Base-by-base conservation (phyloP, 92 coral and sea anemone genomes). In the Phenganax subtilis region DNA sequence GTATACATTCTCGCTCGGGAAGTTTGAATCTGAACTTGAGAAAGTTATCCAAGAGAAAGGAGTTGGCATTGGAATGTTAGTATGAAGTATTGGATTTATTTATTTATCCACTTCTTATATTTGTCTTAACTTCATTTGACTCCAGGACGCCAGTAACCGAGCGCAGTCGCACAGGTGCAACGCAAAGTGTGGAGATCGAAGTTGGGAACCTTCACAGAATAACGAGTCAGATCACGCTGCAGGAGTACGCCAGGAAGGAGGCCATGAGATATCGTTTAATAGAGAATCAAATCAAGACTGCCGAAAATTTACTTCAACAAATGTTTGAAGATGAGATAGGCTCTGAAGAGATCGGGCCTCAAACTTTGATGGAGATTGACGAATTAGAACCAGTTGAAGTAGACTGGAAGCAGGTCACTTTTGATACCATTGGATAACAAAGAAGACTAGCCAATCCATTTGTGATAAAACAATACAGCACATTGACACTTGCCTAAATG, bases 261-360 rank as follows among this genome's bases (percentile, higher is more conserved):
- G 97, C 93, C 61, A 84, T 87, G 57, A 82, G 97, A 69, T 94
- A 92, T 72, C 92, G 90, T 54, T 83, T 94, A 81, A 91, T 97
- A 25, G 88, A 90, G 25, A 97, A 94, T 51, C 98, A 92, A 75
- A 87, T 87, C 77, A 94, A 92, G 66, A 94, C 92, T 87, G 92
- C 97, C 29, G 98, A 94, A 75, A 85, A 89, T 28, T 69, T 94
- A 37, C 86, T 94, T 29, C 96, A 94, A 77, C 97, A 94, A 75
- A 94, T 94, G 98, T 94, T 94, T 84, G 98, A 92, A 72, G 92
- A 90, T 25, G 98, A 94, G 64, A 81, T 94, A 9, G 88, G 84
- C 47, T 93, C 89, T 56, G 96, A 94, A 63, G 98, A 94, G 28
- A 57, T 92, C 0, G 97, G 98, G 3, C 98, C 98, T 0, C 82